phyloP scores from a whole-genome alignment of 2,888 invertebrate species.

The Carabus problematicus region DNA sequence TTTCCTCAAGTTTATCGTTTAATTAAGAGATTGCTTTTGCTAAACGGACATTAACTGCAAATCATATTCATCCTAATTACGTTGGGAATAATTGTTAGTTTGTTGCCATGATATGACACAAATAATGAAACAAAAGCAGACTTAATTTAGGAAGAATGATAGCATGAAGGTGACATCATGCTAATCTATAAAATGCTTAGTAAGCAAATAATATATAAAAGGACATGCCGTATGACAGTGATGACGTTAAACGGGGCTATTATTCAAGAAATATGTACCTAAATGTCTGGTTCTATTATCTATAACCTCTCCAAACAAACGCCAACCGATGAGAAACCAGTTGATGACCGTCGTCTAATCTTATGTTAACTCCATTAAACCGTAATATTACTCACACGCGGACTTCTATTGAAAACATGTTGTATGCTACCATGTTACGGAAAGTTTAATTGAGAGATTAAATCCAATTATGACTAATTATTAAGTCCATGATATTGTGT shows the following conservation, averaged over 20 bases:
- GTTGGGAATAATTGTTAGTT: constrained; percentile 9
- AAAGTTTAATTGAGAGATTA: too few relatives aligned
- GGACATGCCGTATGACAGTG: constrained; percentile 29
- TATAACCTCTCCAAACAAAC: constrained; percentile 25
- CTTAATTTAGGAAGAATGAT: constrained; percentile 14
- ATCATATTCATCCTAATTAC: constrained; percentile 9
- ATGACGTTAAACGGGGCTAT: constrained; percentile 36
- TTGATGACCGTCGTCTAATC: too few relatives aligned
- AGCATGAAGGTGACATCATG: constrained; percentile 10
- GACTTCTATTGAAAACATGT: too few relatives aligned
- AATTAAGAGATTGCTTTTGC: too few relatives aligned
- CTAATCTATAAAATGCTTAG: constrained; percentile 20
- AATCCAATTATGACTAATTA: too few relatives aligned
- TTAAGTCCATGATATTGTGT: too few relatives aligned
- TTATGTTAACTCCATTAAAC: too few relatives aligned
- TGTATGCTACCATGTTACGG: too few relatives aligned
- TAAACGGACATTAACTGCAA: neutral
- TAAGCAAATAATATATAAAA: constrained; percentile 29
- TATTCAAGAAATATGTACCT: constrained; percentile 34
- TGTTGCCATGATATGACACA: constrained; percentile 3
- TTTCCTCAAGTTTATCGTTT: too few relatives aligned
- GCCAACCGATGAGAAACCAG: neutral
- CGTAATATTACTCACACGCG: too few relatives aligned
- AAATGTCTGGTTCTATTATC: constrained; percentile 14
- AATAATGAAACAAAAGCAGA: neutral